These are phyloP conservation scores for Choreutis nemorana DNA, from an alignment of 2,888 invertebrate species.

Conservation along the genomic window DNA sequence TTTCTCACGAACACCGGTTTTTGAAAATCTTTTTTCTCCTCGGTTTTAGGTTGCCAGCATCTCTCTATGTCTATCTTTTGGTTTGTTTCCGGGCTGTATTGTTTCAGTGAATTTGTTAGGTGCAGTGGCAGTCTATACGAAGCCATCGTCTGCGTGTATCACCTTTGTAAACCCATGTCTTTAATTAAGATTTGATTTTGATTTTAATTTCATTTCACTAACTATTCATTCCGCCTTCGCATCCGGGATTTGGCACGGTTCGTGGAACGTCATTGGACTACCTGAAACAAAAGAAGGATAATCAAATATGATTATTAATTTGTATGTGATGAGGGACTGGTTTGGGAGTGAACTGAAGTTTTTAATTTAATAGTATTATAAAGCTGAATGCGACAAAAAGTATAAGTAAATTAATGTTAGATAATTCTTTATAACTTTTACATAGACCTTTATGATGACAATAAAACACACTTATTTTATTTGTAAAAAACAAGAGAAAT, in stretches of 20 bases:
- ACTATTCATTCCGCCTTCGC: background rate
- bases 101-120: constrained; percentile 59
- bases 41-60: constrained; percentile 13
- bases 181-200: constrained; percentile 18
- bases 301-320: no score
- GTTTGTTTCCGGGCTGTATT: constrained; percentile 26
- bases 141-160: constrained; percentile 59
- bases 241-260: constrained; percentile 10
- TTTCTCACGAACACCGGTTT: constrained; percentile 10
- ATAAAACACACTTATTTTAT: no score
- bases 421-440: no score
- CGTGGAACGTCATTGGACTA: constrained; percentile 17
- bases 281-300: constrained; percentile 38
- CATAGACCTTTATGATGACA: no score
- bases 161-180: constrained; percentile 55
- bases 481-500: no score
- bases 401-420: no score
- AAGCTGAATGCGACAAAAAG: no score
- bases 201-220: constrained; percentile 7
- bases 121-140: constrained; percentile 52
- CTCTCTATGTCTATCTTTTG: constrained; percentile 15
- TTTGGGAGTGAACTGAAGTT: no score
- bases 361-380: no score
- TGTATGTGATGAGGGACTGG: no score
- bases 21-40: constrained; percentile 13